Conservation (phyloP, 1,140 invertebrate genomes). For the Leptinotarsa undecemlineata region DNA sequence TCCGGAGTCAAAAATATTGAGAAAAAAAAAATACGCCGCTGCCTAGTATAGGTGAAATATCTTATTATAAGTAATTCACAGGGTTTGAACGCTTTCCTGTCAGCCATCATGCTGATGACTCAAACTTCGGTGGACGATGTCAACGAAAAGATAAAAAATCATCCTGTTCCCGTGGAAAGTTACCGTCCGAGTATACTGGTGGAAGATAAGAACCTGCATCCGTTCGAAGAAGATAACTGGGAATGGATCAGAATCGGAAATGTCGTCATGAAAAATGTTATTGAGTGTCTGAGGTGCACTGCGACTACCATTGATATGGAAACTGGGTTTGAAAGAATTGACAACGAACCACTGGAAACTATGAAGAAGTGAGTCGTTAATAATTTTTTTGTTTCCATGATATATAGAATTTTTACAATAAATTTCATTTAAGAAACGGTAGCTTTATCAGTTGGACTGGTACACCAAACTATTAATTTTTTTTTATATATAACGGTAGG, state of each 20-base stretch:
- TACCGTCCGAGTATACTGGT: constrained; percentile 74
- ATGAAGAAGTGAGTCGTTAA: constrained; percentile 13
- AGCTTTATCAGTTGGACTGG: no score
- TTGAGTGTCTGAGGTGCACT: constrained; percentile 67
- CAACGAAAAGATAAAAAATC: constrained; percentile 61
- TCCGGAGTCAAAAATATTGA: no score
- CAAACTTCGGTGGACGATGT: constrained; percentile 67
- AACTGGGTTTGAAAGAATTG: constrained; percentile 58
- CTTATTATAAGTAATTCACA: constrained; percentile 23
- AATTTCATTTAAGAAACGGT: no score
- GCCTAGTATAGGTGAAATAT: no score
- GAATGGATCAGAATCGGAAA: constrained; percentile 71
- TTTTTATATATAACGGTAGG: no score
- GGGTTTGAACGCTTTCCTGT: constrained; percentile 46
- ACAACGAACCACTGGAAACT: constrained; percentile 63
- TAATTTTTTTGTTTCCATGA: not conserved
- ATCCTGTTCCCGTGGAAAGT: constrained; percentile 58
- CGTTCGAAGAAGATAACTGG: constrained; percentile 72
- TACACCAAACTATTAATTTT: no score
- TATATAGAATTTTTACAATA: no score
- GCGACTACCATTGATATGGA: constrained; percentile 64
- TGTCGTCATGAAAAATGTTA: constrained; percentile 65
- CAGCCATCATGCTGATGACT: constrained; percentile 60
- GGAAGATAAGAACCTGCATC: constrained; percentile 57
- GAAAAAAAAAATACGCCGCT: no score